Evolutionary conservation across 2,888 invertebrate genomes (phyloP).

Genomic region (Lepeophtheirus nordmannii): DNA sequence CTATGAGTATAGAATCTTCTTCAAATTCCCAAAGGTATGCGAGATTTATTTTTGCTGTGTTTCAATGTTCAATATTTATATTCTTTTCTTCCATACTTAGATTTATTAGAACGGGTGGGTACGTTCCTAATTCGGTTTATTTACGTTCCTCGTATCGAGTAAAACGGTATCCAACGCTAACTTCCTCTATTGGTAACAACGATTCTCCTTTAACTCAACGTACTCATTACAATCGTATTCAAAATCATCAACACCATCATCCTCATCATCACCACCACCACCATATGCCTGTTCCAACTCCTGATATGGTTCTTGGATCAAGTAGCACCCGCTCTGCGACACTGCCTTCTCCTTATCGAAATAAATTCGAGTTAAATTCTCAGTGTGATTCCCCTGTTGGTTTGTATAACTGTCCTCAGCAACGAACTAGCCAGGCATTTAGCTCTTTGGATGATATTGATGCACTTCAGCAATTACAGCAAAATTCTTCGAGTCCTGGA

Average conservation of each 20-base stretch:
- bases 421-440: constrained; percentile 33
- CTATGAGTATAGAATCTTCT: not conserved
- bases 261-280: constrained; percentile 17
- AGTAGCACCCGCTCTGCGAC: constrained; percentile 26
- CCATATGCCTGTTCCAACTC: constrained; percentile 18
- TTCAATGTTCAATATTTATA: not conserved
- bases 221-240: not conserved
- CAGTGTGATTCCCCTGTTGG: constrained; percentile 31
- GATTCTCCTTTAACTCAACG: constrained; percentile 16
- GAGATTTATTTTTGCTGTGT: not conserved
- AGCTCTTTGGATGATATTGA: constrained; percentile 32
- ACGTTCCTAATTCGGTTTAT: constrained; percentile 33
- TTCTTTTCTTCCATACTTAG: not conserved
- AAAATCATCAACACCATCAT: constrained; percentile 11
- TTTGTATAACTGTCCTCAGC: constrained; percentile 35
- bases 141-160: constrained; percentile 34
- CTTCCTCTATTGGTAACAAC: constrained; percentile 22
- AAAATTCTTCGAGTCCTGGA: not conserved
- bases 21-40: not conserved
- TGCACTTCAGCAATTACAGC: constrained; percentile 21
- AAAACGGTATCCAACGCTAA: constrained; percentile 35
- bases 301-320: constrained; percentile 28
- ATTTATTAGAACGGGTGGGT: constrained; percentile 28
- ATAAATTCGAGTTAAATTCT: constrained; percentile 26
- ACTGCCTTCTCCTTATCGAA: constrained; percentile 28